A percentile compares a stretch with the other conserved stretches of the same genome.
Evolutionary conservation across 2,113 vertebrate species (phyloP).

Genomic region (Peromyscus leucopus): DNA sequence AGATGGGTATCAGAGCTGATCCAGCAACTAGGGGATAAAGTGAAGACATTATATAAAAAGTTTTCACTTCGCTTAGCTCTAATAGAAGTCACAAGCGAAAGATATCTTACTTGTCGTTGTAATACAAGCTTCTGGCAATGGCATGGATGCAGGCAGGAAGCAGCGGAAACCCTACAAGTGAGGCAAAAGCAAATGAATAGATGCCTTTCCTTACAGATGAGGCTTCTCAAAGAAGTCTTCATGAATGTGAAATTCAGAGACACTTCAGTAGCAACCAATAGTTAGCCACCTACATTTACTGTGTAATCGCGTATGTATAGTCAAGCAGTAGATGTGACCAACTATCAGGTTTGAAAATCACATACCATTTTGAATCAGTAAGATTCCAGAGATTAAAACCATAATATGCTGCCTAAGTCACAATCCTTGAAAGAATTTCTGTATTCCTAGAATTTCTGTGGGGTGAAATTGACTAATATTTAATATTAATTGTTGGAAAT

Average conservation of each 20-base stretch:
- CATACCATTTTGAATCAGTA: background rate
- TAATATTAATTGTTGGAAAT: background rate
- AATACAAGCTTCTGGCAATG: conserved; percentile 95
- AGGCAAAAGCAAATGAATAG: background rate
- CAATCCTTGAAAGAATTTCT: background rate
- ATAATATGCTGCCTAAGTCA: background rate
- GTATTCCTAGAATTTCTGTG: background rate
- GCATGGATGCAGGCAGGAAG: conserved; percentile 97
- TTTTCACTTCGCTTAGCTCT: background rate
- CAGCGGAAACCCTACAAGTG: conserved; percentile 93
- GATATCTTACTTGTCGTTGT: conserved; percentile 96
- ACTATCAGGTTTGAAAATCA: background rate
- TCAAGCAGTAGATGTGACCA: background rate
- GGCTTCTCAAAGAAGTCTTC: background rate
- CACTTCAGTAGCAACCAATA: background rate
- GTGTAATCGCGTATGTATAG: background rate
- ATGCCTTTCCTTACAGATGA: background rate
- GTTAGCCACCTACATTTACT: background rate
- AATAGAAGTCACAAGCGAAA: conserved; percentile 28
- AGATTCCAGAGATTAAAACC: background rate
- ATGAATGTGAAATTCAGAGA: background rate
- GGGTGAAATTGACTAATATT: background rate
- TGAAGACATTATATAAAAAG: background rate
- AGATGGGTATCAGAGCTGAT: conserved; percentile 98
- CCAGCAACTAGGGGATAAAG: conserved; percentile 92